These are phyloP conservation scores for Brachionus calyciflorus DNA, from an alignment of 1,140 invertebrate species.

Conservation along the genomic window DNA sequence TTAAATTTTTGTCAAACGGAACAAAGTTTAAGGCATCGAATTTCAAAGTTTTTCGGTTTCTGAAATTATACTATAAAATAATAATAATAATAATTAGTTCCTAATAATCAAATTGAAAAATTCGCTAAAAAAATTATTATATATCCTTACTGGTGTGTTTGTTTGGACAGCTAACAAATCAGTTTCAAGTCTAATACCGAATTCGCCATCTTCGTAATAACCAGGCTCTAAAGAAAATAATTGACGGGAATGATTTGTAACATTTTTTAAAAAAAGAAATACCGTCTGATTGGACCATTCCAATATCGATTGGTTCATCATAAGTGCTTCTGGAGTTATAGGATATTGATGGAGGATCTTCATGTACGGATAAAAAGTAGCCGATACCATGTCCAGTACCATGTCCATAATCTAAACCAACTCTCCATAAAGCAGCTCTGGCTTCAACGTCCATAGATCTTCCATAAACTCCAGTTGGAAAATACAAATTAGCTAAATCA, in stretches of 20 bases:
- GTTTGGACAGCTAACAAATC: slow-evolving; percentile 68
- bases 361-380: slow-evolving; percentile 91
- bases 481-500: slow-evolving; percentile 71
- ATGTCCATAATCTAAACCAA: slow-evolving; percentile 88
- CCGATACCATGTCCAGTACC: slow-evolving; percentile 94
- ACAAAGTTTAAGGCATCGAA: slow-evolving; percentile 88
- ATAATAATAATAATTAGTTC: not conserved
- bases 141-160: slow-evolving; percentile 14
- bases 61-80: not conserved
- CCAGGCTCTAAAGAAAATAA: slow-evolving; percentile 63
- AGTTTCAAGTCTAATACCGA: slow-evolving; percentile 91
- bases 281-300: slow-evolving; percentile 46
- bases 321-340: slow-evolving; percentile 4
- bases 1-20: slow-evolving; percentile 86
- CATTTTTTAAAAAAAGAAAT: not conserved
- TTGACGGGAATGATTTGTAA: not conserved
- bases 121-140: not conserved
- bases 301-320: slow-evolving; percentile 49
- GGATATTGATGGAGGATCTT: slow-evolving; percentile 57
- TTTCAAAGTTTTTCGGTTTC: slow-evolving; percentile 63
- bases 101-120: too few species aligned
- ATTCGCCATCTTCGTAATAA: slow-evolving; percentile 73
- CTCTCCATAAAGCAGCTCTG: slow-evolving; percentile 79
- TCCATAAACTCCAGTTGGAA: slow-evolving; percentile 64
- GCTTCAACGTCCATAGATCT: slow-evolving; percentile 82